phyloP scores from a whole-genome alignment of 2,797 vertebrate genomes.

The Rhodeus uyekii region DNA sequence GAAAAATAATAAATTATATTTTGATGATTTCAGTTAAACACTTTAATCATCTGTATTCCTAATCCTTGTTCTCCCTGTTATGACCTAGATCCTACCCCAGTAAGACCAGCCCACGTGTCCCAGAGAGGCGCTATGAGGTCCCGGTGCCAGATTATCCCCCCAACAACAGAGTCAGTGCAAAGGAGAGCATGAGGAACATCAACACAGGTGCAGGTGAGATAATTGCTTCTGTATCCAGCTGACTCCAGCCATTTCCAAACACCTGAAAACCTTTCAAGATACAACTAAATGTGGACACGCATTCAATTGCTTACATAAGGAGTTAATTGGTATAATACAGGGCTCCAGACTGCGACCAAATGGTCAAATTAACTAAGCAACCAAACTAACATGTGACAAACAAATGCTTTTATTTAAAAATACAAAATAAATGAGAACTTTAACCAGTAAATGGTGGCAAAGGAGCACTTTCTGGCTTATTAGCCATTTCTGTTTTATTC shows the following conservation, averaged over 20 bases:
- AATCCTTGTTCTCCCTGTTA: constrained; percentile 20
- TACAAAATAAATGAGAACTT: no score
- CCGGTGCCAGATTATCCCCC: constrained; percentile 79
- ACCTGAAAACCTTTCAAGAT: background rate
- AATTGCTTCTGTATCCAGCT: background rate
- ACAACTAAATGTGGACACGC: background rate
- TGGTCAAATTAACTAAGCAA: no score
- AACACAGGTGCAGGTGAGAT: constrained; percentile 78
- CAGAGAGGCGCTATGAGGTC: constrained; percentile 79
- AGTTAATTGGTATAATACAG: background rate
- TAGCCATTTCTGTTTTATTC: no score
- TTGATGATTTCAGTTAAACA: background rate
- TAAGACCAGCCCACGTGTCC: constrained; percentile 73
- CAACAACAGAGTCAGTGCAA: constrained; percentile 80
- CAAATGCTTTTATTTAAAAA: no score
- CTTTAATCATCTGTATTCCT: constrained; percentile 3
- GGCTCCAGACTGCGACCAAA: no score
- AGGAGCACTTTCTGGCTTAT: no score
- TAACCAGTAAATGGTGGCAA: no score
- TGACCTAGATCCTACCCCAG: constrained; percentile 79
- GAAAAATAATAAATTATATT: background rate
- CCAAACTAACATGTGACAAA: no score
- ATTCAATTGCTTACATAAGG: background rate
- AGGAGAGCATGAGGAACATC: constrained; percentile 81
- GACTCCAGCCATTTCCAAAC: background rate